A percentile compares a stretch with the other conserved stretches of the same genome.
These are phyloP conservation scores for Hormaphis cornu DNA, from an alignment of 1,140 invertebrate genomes.

Conservation along the genomic window DNA sequence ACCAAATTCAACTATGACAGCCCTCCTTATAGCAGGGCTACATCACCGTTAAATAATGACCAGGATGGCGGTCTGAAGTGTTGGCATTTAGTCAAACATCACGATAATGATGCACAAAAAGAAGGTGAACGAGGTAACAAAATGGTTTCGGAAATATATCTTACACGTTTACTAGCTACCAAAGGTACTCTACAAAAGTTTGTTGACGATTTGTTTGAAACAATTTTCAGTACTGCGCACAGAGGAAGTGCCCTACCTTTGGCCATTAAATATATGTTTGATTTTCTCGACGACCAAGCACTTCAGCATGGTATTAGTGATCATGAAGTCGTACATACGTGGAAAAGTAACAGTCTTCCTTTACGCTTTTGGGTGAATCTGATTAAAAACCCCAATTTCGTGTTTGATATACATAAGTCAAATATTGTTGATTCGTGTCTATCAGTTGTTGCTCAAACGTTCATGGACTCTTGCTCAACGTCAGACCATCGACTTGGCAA, in stretches of 20 bases:
- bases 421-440: conserved; percentile 98
- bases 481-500: conserved; percentile 98
- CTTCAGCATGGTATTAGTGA: conserved; percentile 90
- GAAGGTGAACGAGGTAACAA: conserved; percentile 95
- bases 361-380: conserved; percentile 97
- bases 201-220: conserved; percentile 97
- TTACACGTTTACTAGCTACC: conserved; percentile 92
- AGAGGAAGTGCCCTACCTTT: conserved; percentile 87
- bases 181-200: conserved; percentile 98
- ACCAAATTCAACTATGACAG: conserved; percentile 85
- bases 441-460: conserved; percentile 97
- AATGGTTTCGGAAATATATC: conserved; percentile 99
- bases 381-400: conserved; percentile 99
- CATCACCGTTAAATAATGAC: conserved; percentile 87
- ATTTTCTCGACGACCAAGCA: conserved; percentile 98
- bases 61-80: conserved; percentile 77
- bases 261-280: conserved; percentile 99
- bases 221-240: conserved; percentile 96
- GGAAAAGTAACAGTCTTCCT: conserved; percentile 92
- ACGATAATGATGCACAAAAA: conserved; percentile 82
- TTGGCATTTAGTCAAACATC: conserved; percentile 92
- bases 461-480: conserved; percentile 99
- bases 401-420: conserved; percentile 98
- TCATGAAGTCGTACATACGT: conserved; percentile 96
- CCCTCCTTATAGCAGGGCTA: conserved; percentile 74